These are phyloP conservation scores for Equus przewalskii DNA, from an alignment of 2,113 vertebrate genomes.

Conservation along the genomic window DNA sequence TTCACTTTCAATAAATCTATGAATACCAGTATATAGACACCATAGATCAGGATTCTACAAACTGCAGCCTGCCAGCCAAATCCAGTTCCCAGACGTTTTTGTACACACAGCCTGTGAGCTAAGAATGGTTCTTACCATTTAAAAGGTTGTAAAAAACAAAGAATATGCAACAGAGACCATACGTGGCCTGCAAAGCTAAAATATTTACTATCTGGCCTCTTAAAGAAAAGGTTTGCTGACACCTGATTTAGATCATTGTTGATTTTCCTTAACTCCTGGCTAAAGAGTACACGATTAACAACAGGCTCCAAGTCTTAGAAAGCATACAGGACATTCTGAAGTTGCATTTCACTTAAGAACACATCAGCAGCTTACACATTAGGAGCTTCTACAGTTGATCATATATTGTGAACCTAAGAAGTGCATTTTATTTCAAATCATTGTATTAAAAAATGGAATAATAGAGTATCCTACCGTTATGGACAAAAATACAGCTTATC, in stretches of 20 bases:
- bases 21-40: neutral
- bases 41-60: neutral
- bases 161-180: neutral
- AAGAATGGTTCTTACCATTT: neutral
- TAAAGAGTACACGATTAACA: neutral
- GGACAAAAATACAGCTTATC: neutral
- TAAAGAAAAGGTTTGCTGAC: conserved; percentile 24
- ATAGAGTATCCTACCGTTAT: neutral
- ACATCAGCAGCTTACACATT: neutral
- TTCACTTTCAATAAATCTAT: neutral
- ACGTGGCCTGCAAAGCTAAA: neutral
- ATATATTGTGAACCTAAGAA: neutral
- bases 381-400: neutral
- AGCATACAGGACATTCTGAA: neutral
- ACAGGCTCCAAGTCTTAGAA: neutral
- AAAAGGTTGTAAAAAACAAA: neutral
- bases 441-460: neutral
- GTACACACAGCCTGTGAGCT: neutral
- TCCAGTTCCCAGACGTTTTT: neutral
- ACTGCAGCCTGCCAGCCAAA: neutral
- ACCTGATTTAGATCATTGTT: conserved; percentile 4
- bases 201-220: conserved; percentile 21
- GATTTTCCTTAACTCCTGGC: neutral
- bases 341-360: neutral
- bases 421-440: conserved; percentile 7